A percentile compares a stretch with the other conserved stretches of the same genome.
phyloP scores from a whole-genome alignment of 2,888 invertebrate species.

The Zootermopsis nevadensis region DNA sequence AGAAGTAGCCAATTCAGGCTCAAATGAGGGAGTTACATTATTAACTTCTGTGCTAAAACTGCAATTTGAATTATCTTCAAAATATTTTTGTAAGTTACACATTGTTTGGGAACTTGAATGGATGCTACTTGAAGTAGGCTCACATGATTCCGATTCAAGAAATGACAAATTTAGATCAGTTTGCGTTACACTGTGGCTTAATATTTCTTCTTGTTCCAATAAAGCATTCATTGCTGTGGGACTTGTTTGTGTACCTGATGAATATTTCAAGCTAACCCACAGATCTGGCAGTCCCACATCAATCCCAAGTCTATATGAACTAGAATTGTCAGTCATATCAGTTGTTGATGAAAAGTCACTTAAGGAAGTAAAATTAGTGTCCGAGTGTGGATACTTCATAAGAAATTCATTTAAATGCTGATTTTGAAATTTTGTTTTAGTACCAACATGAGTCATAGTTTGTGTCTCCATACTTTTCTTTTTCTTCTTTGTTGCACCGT shows the following conservation, averaged over 20 bases:
- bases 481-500: slow-evolving; percentile 36
- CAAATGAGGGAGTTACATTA: slow-evolving; percentile 52
- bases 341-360: slow-evolving; percentile 30
- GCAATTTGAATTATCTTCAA: slow-evolving; percentile 47
- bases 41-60: slow-evolving; percentile 37
- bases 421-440: background rate
- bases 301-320: background rate
- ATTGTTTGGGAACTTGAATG: slow-evolving; percentile 56
- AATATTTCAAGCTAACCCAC: slow-evolving; percentile 58
- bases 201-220: slow-evolving; percentile 59
- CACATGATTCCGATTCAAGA: slow-evolving; percentile 44
- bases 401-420: background rate
- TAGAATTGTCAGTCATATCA: background rate
- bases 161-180: slow-evolving; percentile 56
- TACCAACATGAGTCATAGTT: slow-evolving; percentile 26
- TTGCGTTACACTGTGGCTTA: slow-evolving; percentile 58
- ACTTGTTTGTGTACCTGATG: slow-evolving; percentile 62
- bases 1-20: slow-evolving; percentile 55
- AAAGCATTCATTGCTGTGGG: slow-evolving; percentile 55
- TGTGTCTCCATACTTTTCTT: slow-evolving; percentile 53
- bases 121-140: slow-evolving; percentile 42
- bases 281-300: slow-evolving; percentile 49
- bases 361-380: slow-evolving; percentile 13
- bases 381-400: background rate
- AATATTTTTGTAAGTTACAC: slow-evolving; percentile 49